Conservation (phyloP, 1,140 invertebrate species). For the Drosophila santomea region DNA sequence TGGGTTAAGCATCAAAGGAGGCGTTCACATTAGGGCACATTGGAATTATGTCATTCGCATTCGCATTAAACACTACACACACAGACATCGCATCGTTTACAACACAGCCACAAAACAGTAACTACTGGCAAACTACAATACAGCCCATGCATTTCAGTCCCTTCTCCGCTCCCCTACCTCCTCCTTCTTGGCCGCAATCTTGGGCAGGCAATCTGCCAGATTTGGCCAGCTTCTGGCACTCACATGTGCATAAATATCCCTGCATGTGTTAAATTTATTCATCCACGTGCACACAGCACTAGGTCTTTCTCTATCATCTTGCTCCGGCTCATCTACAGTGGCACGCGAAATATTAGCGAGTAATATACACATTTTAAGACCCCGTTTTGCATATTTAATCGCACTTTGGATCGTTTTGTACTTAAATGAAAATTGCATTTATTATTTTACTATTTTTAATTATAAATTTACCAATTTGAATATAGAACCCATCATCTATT, state of each 20-base stretch:
- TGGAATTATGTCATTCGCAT: conserved; percentile 13
- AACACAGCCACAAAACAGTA: conserved; percentile 22
- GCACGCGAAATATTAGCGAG: conserved; percentile 7
- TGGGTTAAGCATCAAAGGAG: conserved; percentile 44
- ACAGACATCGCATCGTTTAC: conserved; percentile 13
- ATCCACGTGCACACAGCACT: conserved; percentile 39
- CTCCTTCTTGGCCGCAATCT: conserved; percentile 45
- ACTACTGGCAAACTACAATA: conserved; percentile 21
- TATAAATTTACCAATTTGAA: background rate
- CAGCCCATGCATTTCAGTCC: conserved; percentile 15
- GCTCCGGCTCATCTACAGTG: conserved; percentile 14
- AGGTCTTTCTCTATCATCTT: conserved; percentile 1
- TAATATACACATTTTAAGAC: background rate
- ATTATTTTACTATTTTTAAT: background rate
- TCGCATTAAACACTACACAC: conserved; percentile 31
- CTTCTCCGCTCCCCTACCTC: conserved; percentile 1
- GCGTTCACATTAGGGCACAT: conserved; percentile 19
- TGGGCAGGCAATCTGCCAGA: conserved; percentile 69
- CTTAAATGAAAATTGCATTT: background rate
- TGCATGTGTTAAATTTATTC: conserved; percentile 66
- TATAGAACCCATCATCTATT: background rate
- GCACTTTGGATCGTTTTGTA: background rate
- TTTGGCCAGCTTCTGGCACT: conserved; percentile 42
- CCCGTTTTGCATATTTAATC: background rate
- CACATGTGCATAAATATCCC: conserved; percentile 32